Evolutionary conservation across 2,797 vertebrate genomes (phyloP), one percentile per base, ranked within the genome.

Genomic region (Ptychadena robeensis): DNA sequence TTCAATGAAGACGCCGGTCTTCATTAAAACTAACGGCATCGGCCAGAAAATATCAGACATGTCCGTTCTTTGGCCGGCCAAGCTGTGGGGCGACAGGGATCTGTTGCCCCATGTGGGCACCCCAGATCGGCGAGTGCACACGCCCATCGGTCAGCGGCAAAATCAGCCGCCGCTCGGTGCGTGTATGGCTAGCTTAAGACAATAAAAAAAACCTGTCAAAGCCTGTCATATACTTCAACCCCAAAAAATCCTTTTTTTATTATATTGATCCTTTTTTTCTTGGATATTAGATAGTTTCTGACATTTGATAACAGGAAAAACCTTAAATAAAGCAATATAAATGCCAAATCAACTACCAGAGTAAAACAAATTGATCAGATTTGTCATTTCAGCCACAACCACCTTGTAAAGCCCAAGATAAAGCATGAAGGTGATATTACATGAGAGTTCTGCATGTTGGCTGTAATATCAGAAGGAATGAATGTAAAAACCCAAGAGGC

Each of bases 401-500:
- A 61, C n/a, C 27, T 61, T 61, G 59, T 61, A 11, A 61, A 61
- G 3, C 59, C n/a, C 28, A 14, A 25, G 59, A 28, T 28, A 61
- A 61, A 61, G 59, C 59, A 61, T 61, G 59, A 61, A 61, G 59
- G 74, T 18, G 27, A 25, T 53, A 63, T 25, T 65, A 34, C 6
- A 4, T 25, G 31, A 66, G 7, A 30, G 32, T n/a, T 48, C 30
- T 15, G 38, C 30, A 63, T 53, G 44, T 3, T 22, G 32, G 31
- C 22, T 57, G 15, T 34, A 34, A 31, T 35, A 53, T 5, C n/a
- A 69, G 65, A 79, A 68, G 30, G 40, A 35, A 57, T 34, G 14
- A 34, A 65, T 15, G 31, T 27, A 68, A 69, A 78, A 57, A 28
- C 76, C 64, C 34, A 30, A 28, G 37, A 65, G 79, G 74, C 37